phyloP scores from a whole-genome alignment of 2,888 invertebrate genomes.

The Laothoe populi region DNA sequence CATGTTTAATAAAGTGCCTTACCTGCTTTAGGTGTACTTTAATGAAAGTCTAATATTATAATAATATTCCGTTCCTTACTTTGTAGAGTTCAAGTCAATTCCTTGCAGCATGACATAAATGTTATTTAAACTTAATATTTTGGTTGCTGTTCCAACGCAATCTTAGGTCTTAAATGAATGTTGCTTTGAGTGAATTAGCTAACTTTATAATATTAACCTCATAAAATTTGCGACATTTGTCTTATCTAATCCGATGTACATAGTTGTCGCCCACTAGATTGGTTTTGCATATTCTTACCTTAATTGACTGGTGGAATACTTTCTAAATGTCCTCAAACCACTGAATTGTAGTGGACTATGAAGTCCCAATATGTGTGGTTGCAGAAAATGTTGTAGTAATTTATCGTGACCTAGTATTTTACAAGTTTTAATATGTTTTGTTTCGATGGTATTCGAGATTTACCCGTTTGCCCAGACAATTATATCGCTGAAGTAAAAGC shows the following conservation, averaged over 20 bases:
- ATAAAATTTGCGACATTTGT: conserved; percentile 39
- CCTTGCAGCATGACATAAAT: no score
- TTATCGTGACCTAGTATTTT: background rate
- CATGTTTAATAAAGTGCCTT: no score
- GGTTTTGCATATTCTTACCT: conserved; percentile 49
- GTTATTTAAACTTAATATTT: background rate
- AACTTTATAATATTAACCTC: conserved; percentile 18
- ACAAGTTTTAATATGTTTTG: background rate
- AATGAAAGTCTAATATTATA: no score
- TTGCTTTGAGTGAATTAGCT: background rate
- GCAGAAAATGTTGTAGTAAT: background rate
- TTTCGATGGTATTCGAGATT: background rate
- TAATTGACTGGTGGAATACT: conserved; percentile 61
- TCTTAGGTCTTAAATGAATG: conserved; percentile 13
- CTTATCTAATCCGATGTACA: conserved; percentile 50
- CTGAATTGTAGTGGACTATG: conserved; percentile 12
- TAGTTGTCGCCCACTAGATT: conserved; percentile 46
- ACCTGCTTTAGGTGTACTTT: no score
- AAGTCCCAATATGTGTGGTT: conserved; percentile 1
- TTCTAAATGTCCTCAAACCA: conserved; percentile 50
- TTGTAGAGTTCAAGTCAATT: no score
- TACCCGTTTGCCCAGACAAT: no score
- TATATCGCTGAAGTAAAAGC: no score
- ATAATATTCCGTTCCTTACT: no score
- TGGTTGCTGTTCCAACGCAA: background rate